These are phyloP conservation scores for Plecturocebus donacophilus DNA, from an alignment of 2,113 vertebrate species.

Conservation along the genomic window DNA sequence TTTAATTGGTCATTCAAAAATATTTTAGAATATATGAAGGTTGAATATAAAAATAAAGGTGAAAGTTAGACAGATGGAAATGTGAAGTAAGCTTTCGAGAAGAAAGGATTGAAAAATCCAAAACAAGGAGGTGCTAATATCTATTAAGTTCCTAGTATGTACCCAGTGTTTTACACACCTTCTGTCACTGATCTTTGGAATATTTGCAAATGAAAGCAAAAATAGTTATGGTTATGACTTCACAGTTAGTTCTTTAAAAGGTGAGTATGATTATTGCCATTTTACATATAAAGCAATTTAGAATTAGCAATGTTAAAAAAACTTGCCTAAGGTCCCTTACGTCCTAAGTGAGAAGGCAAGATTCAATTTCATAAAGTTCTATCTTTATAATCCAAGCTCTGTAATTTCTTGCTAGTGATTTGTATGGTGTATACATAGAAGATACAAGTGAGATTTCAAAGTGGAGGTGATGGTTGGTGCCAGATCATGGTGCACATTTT, in stretches of 20 bases:
- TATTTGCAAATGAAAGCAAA: not conserved
- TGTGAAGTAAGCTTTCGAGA: not conserved
- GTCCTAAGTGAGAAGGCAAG: not conserved
- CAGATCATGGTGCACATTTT: not conserved
- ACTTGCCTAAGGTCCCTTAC: not conserved
- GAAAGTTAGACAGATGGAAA: not conserved
- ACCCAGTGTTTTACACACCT: not conserved
- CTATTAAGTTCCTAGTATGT: not conserved
- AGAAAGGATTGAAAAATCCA: not conserved
- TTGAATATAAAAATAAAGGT: not conserved
- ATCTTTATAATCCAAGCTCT: not conserved
- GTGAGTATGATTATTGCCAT: not conserved
- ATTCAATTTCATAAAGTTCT: not conserved
- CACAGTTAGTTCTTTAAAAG: not conserved
- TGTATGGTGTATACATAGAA: not conserved
- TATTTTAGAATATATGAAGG: not conserved
- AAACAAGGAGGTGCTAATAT: not conserved
- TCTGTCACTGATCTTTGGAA: not conserved
- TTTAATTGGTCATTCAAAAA: not conserved
- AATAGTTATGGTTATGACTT: not conserved
- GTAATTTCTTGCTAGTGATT: not conserved
- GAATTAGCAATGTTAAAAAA: not conserved
- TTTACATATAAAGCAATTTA: not conserved
- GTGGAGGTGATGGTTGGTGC: not conserved
- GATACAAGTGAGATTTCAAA: not conserved